Conservation (phyloP, 2,888 invertebrate genomes). For the Opisthograptis luteolata region DNA sequence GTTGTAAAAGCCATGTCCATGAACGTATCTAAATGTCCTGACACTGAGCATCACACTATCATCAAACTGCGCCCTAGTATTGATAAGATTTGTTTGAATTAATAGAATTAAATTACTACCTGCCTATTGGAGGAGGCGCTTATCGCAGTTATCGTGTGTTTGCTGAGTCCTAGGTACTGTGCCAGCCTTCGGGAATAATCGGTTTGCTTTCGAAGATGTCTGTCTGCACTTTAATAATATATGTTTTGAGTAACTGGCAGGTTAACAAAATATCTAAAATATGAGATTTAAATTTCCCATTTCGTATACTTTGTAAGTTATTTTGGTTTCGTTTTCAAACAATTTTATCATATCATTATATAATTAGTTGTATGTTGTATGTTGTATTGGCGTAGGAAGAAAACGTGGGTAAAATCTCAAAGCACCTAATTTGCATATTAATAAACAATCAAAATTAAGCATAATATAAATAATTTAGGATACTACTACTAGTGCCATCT, state of each 20-base stretch:
- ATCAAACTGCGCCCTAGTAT: conserved; percentile 50
- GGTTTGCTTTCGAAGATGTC: too few species aligned
- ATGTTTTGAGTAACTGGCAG: conserved; percentile 3
- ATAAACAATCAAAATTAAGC: too few species aligned
- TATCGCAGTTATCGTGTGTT: conserved; percentile 77
- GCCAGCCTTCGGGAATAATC: too few species aligned
- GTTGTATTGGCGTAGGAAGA: too few species aligned
- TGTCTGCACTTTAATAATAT: not conserved
- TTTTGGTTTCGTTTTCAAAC: too few species aligned
- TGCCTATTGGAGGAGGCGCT: conserved; percentile 48
- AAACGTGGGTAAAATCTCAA: conserved; percentile 1
- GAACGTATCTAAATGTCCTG: conserved; percentile 31
- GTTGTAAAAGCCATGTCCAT: conserved; percentile 6
- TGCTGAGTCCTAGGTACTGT: conserved; percentile 56
- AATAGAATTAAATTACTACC: conserved; percentile 57
- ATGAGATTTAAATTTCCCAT: too few species aligned
- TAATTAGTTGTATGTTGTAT: too few species aligned
- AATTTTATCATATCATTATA: too few species aligned
- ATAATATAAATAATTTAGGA: too few species aligned
- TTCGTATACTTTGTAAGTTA: too few species aligned
- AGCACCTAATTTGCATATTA: not conserved
- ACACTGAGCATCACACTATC: conserved; percentile 40
- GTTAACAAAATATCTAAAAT: too few species aligned
- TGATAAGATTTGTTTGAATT: conserved; percentile 73
- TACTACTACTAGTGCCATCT: conserved; percentile 45